phyloP scores from a whole-genome alignment of 1,140 invertebrate genomes.

The Palaemon carinicauda region DNA sequence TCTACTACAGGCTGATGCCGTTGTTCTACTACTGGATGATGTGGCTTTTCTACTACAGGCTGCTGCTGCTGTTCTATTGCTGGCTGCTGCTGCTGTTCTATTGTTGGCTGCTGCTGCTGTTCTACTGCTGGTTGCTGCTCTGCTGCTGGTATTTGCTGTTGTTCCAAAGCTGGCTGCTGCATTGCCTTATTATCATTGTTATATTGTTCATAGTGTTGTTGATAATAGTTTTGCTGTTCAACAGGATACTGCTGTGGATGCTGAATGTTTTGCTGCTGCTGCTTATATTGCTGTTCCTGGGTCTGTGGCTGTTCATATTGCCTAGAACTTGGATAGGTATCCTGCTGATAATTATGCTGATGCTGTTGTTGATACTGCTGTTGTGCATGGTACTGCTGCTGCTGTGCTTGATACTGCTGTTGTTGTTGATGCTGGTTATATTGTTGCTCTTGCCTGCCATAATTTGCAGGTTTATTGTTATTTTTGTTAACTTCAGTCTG shows the following conservation, averaged over 20 bases:
- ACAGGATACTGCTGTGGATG: background rate
- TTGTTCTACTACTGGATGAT: background rate
- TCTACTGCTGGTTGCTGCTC: background rate
- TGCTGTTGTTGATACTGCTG: background rate
- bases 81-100: background rate
- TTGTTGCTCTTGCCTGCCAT: background rate
- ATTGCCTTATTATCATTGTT: background rate
- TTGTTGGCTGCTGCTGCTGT: background rate
- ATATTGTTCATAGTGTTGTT: background rate
- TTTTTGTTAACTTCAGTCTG: too few relatives aligned
- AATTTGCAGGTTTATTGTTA: too few relatives aligned
- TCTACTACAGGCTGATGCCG: background rate
- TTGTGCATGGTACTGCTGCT: background rate
- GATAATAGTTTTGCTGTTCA: background rate
- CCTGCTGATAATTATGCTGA: background rate
- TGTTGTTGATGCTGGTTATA: background rate
- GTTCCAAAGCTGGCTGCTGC: background rate
- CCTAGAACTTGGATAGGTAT: background rate
- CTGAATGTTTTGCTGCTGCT: background rate
- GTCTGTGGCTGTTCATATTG: background rate
- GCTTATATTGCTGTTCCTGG: background rate
- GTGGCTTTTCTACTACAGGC: background rate
- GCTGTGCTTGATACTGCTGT: conserved; percentile 13
- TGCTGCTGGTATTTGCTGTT: too few relatives aligned
- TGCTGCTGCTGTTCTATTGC: too few relatives aligned